Evolutionary conservation across 2,888 invertebrate genomes (phyloP), one percentile per base, ranked within the genome.

Genomic region (Thecocarcelia acutangulata): DNA sequence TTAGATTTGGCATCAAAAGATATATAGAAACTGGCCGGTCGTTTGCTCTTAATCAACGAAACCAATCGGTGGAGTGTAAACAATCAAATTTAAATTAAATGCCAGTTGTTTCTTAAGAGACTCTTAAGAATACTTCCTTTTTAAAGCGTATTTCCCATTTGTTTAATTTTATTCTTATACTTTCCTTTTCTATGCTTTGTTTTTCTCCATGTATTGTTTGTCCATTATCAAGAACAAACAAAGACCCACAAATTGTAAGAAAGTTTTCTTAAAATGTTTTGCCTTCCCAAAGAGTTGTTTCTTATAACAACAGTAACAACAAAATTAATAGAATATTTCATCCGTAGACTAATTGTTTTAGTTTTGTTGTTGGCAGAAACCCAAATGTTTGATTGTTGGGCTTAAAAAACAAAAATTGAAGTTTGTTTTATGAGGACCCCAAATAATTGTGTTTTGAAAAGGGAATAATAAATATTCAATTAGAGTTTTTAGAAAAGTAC

Each of bases 21-120:
- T 11, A n/a, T n/a, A 50, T 2, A 2, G n/a, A 19, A 6, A 12
- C 4, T 42, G 21, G 2, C 42, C 3, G 42, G 13, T 3, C 40
- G 19, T 50, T 52, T 17, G 3, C 15, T 61, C 46, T 73, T 73
- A 73, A 79, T 66, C 78, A 79, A 79, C 72, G 52, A 37, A 56
- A 61, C 66, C 70, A 70, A 80, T 69, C 75, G 44, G 42, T 75
- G 80, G 72, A 44, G 72, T 59, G 66, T 61, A 80, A 80, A 68
- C 76, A 80, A 80, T 80, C 80, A 80, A 80, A 76, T 76, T 80
- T 76, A 76, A 76, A 80, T 80, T 80, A 76, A 76, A 76, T 48
- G 72, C 80, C 56, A 72, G 61, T 64, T 76, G 46, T 54, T 80
- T 74, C 40, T 59, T 61, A 17, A 52, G 19, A 61, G 24, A 33